A percentile compares a stretch with the other conserved stretches of the same genome.
These are phyloP conservation scores for Pocillopora grandis DNA, from an alignment of 92 coral and sea anemone genomes.

Conservation along the genomic window DNA sequence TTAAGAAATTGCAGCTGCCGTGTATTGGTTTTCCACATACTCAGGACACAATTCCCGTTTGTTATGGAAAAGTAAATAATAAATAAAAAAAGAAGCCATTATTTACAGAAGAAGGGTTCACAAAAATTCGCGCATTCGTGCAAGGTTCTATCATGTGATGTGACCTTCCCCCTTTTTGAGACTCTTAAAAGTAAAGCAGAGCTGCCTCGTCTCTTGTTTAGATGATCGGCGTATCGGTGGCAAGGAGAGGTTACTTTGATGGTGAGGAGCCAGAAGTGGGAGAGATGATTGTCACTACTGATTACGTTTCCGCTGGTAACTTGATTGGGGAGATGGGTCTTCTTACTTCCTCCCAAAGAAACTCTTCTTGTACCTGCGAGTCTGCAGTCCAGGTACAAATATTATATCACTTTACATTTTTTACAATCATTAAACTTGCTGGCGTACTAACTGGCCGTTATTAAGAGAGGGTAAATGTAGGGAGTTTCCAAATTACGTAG, in stretches of 20 bases:
- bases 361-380: slow-evolving; percentile 93
- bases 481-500: no score
- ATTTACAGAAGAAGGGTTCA: no score
- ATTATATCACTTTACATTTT: background rate
- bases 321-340: slow-evolving; percentile 91
- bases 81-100: no score
- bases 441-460: no score
- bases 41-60: background rate
- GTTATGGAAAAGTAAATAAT: no score
- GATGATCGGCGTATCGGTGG: slow-evolving; percentile 97
- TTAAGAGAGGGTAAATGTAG: no score
- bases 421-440: background rate
- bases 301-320: slow-evolving; percentile 92
- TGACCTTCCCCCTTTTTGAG: no score
- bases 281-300: slow-evolving; percentile 91
- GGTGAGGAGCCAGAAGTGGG: slow-evolving; percentile 62
- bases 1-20: no score
- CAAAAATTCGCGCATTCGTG: no score
- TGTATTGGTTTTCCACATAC: background rate
- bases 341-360: slow-evolving; percentile 76
- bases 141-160: no score
- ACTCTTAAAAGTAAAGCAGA: no score
- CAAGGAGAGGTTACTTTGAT: slow-evolving; percentile 45
- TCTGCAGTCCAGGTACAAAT: slow-evolving; percentile 85
- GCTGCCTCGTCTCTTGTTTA: slow-evolving; percentile 11